Base-by-base conservation (phyloP, 1,140 invertebrate species). In the Nixonia krombeini region DNA sequence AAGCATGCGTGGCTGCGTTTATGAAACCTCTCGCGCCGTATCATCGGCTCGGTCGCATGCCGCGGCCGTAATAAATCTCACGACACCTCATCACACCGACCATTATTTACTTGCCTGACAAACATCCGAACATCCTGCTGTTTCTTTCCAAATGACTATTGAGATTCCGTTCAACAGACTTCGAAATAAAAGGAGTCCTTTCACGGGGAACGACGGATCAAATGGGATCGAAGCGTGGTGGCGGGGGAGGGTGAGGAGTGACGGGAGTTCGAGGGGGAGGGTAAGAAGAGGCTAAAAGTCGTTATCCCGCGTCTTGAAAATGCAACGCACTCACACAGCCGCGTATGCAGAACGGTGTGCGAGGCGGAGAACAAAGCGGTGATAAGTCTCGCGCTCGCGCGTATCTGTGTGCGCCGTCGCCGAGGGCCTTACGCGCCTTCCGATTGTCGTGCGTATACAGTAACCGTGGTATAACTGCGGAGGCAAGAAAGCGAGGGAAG, bases 401-500 rank as follows among this genome's bases (percentile, higher is more conserved):
- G 33, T 35, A 12, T 10, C 7, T 52, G 55, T 65, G 45, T 66
- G 49, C 38, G 33, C 57, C 26, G 49, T 59, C 8, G 25, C n/a
- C n/a, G 44, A 44, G 56, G 67, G 56, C 53, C 70, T 51, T 72
- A 62, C 52, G 70, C 74, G 73, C 71, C 70, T 78, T 70, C 57
- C 70, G 58, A 63, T 69, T 67, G 59, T 55, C 31, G 56, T 53
- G 49, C 52, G 61, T 68, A 70, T 65, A 66, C 55, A 61, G 61
- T 56, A 65, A 72, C 70, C 58, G 53, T 69, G 53, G 65, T 69
- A 68, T 69, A 69, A 68, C 61, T 62, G 55, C 41, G 61, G 56
- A 69, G 65, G 70, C 65, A 72, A 72, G 70, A 72, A 78, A 76
- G 70, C 73, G 70, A 73, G 69, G 80, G 78, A 81, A 82, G 77